Evolutionary conservation across 2,113 vertebrate species (phyloP).

Genomic region (Daphoenositta chrysoptera): DNA sequence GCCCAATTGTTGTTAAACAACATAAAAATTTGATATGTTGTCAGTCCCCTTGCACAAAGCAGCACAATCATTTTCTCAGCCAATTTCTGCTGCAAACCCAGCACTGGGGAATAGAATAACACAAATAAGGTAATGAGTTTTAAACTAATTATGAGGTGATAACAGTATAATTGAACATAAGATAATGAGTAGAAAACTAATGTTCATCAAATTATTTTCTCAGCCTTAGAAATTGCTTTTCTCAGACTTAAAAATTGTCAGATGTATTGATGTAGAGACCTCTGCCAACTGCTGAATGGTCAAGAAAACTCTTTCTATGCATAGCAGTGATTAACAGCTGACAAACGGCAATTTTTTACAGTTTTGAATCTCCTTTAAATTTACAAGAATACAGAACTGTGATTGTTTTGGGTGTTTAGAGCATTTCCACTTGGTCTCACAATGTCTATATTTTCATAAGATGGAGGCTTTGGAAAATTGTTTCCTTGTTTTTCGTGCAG

Average conservation of each 20-base stretch:
- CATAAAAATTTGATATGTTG: constrained; percentile 50
- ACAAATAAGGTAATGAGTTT: constrained; percentile 59
- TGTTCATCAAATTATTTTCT: constrained; percentile 18
- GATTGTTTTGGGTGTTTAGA: background rate
- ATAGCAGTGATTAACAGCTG: background rate
- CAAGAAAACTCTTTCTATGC: background rate
- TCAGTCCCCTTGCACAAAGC: constrained; percentile 61
- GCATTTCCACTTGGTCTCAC: background rate
- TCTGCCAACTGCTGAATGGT: background rate
- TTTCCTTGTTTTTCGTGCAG: background rate
- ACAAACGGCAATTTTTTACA: background rate
- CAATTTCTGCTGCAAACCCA: constrained; percentile 53
- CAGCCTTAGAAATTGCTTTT: background rate
- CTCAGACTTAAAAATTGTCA: background rate
- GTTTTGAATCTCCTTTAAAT: background rate
- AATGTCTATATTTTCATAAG: background rate
- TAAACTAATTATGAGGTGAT: constrained; percentile 63
- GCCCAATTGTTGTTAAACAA: constrained; percentile 59
- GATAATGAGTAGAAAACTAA: constrained; percentile 57
- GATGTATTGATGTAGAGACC: background rate
- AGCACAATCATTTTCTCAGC: constrained; percentile 36
- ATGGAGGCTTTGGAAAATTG: background rate
- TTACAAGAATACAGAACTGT: background rate
- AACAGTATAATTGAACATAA: constrained; percentile 58
- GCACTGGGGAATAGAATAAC: constrained; percentile 48